Evolutionary conservation across 1,140 invertebrate species (phyloP), one percentile per base, ranked within the genome.

Genomic region (Drosophila trapezifrons): DNA sequence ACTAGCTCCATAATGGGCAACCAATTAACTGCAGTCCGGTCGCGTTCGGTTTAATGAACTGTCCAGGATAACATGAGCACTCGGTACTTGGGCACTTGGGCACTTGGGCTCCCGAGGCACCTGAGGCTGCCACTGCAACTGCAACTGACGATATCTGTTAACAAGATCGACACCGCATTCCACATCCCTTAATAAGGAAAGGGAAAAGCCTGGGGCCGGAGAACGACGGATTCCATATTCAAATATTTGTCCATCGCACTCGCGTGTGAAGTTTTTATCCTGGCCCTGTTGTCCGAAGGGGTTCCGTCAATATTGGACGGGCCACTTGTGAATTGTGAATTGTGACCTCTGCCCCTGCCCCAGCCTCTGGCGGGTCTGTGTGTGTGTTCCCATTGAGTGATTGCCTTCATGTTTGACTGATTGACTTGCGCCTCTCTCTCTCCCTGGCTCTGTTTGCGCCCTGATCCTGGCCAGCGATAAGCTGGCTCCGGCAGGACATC

Each of bases 251-350:
- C 63, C 55, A 55, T 86, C 76, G 63, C 83, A 72, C 71, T 83
- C 29, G 29, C 57, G 64, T 79, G 83, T 73, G 63, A 86, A 79
- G 66, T 87, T 79, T 69, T 76, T 83, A 57, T 76, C 54, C 55
- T 49, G 56, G 51, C 73, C 78, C 64, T 57, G 37, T 52, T 72
- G 27, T 35, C 25, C 45, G 37, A 86, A 80, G 80, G 82, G 82
- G 72, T 87, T 79, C 42, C 43, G 76, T 83, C 66, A 87, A 87
- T 86, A 71, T 86, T 87, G 78, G 57, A 52, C 42, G 45, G 70
- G 66, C 71, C 83, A 87, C 82, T 82, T 83, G 82, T 87, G 66
- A 75, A 78, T 82, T 83, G 82, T 87, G 66, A 75, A 78, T 73
- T 82, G 80, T 71, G 67, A 71, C 65, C 74, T 69, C 56, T 38